Evolutionary conservation across 2,888 invertebrate genomes (phyloP).

Genomic region (Dioctria rufipes): DNA sequence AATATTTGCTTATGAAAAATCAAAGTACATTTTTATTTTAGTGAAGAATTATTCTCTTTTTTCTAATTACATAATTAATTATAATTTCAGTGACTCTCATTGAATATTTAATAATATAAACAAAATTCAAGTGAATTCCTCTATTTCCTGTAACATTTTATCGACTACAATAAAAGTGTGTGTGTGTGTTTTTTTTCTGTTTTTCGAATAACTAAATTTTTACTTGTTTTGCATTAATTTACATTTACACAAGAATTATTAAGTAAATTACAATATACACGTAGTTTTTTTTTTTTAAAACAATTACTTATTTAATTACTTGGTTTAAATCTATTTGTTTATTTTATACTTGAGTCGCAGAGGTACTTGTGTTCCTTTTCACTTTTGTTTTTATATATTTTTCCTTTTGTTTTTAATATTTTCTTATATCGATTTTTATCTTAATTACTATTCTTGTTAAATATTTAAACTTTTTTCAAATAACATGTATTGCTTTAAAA

Average conservation of each 20-base stretch:
- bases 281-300: conserved; percentile 46
- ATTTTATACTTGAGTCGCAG: conserved; percentile 58
- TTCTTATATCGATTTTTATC: conserved; percentile 45
- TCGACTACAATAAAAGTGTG: background rate
- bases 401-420: conserved; percentile 31
- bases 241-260: conserved; percentile 45
- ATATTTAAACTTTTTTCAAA: conserved; percentile 54
- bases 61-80: too few species aligned
- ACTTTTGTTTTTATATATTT: conserved; percentile 5
- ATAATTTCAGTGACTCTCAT: too few species aligned
- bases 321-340: conserved; percentile 37
- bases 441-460: conserved; percentile 55
- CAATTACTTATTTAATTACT: conserved; percentile 49
- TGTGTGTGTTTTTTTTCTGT: background rate
- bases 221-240: conserved; percentile 10
- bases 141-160: background rate
- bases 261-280: conserved; percentile 47
- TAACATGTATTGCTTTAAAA: conserved; percentile 57
- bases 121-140: too few species aligned
- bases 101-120: too few species aligned
- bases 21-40: too few species aligned
- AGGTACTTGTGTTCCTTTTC: conserved; percentile 59
- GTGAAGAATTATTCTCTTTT: too few species aligned
- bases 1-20: too few species aligned
- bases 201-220: background rate